Evolutionary conservation across 2,797 vertebrate species (phyloP).

Genomic region (Fratercula arctica): DNA sequence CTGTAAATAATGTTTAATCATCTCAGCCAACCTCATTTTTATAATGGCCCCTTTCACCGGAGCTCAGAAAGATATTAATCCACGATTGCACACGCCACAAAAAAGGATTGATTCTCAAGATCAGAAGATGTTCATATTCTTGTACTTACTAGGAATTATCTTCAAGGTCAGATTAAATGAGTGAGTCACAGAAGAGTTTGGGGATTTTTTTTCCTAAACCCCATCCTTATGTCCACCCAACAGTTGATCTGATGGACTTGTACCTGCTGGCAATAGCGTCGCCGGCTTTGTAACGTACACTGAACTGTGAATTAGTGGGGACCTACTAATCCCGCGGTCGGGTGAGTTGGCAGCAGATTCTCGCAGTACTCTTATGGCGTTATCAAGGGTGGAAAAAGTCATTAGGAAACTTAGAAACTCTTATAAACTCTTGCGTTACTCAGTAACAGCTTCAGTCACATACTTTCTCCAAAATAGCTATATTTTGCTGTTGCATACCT

Average conservation of each 20-base stretch:
- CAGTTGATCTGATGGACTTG: not conserved
- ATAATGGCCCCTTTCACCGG: slow-evolving; percentile 67
- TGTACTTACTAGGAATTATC: slow-evolving; percentile 49
- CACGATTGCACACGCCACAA: not conserved
- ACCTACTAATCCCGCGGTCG: not conserved
- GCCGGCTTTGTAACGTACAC: rapidly evolving
- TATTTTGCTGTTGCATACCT: not conserved
- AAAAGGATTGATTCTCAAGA: not conserved
- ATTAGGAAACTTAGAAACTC: not conserved
- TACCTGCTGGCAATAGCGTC: not conserved
- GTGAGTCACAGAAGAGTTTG: not conserved
- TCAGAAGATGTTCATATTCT: not conserved
- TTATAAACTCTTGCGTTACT: not conserved
- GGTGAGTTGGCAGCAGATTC: not conserved
- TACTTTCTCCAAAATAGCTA: not conserved
- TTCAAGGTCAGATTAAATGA: slow-evolving; percentile 21
- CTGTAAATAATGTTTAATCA: slow-evolving; percentile 89
- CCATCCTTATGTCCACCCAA: not conserved
- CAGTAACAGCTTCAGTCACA: not conserved
- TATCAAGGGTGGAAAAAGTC: rapidly evolving
- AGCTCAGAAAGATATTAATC: slow-evolving; percentile 60
- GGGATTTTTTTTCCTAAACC: not conserved
- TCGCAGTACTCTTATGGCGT: not conserved
- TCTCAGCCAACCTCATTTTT: slow-evolving; percentile 80
- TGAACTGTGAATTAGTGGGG: not conserved